Percentiles rank a stretch among this genome's conserved stretches.
Evolutionary conservation across 2,888 invertebrate species (phyloP).

Genomic region (Iselma pallidipennis): DNA sequence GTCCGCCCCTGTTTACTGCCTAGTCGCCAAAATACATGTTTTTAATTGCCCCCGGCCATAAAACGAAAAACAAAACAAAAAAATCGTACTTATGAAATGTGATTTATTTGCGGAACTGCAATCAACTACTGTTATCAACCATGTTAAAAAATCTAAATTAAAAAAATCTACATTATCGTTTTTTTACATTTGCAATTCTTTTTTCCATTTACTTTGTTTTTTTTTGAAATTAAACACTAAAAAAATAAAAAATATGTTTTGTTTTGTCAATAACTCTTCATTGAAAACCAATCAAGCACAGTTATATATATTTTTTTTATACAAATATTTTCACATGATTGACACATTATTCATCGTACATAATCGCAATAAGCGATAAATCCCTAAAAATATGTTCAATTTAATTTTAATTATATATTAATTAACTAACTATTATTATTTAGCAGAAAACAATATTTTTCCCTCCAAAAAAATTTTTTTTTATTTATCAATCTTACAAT

Average conservation of each 20-base stretch:
- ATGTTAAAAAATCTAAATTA: constrained; percentile 25
- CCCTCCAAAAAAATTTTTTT: constrained; percentile 1
- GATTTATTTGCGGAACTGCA: constrained; percentile 34
- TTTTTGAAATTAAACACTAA: not conserved
- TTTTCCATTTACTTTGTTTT: not conserved
- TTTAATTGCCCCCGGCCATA: too few relatives aligned
- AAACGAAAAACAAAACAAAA: constrained; percentile 13
- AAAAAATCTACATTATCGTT: constrained; percentile 8
- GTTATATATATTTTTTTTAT: constrained; percentile 36
- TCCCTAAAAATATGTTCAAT: constrained; percentile 33
- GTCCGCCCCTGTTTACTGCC: too few relatives aligned
- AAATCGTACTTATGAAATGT: constrained; percentile 22
- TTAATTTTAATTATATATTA: constrained; percentile 34
- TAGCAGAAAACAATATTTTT: constrained; percentile 26
- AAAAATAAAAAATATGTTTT: constrained; percentile 16
- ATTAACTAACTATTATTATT: constrained; percentile 26
- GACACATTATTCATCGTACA: constrained; percentile 59
- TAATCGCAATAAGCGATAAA: constrained; percentile 43
- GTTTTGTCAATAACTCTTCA: constrained; percentile 16
- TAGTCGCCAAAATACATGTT: too few relatives aligned
- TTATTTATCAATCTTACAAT: constrained; percentile 15
- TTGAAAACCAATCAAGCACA: constrained; percentile 53
- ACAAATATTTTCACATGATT: constrained; percentile 59
- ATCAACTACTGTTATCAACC: constrained; percentile 26
- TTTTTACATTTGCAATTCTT: not conserved